phyloP scores from a whole-genome alignment of 2,888 invertebrate species.

The Loripinus fragilis region DNA sequence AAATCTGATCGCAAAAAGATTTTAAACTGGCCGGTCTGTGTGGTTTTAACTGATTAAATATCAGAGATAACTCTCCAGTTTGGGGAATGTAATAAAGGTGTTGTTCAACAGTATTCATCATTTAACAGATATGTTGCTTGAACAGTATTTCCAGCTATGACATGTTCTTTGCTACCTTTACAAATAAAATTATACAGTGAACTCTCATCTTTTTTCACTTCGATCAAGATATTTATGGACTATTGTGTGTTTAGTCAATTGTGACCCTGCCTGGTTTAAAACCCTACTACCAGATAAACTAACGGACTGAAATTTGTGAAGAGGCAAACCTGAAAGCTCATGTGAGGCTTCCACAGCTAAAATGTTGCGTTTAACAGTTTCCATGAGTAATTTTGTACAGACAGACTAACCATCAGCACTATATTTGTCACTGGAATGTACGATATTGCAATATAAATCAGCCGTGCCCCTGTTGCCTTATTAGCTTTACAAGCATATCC shows the following conservation, averaged over 20 bases:
- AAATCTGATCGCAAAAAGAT: slow-evolving; percentile 37
- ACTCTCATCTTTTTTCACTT: not conserved
- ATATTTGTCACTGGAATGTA: no score
- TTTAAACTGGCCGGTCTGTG: slow-evolving; percentile 45
- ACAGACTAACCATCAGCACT: slow-evolving; percentile 16
- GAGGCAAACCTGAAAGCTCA: slow-evolving; percentile 38
- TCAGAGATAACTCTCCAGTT: slow-evolving; percentile 56
- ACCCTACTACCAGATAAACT: slow-evolving; percentile 47
- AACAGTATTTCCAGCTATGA: not conserved
- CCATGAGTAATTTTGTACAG: slow-evolving; percentile 51
- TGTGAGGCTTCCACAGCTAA: slow-evolving; percentile 51
- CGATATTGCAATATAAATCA: not conserved
- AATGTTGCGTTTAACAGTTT: slow-evolving; percentile 52
- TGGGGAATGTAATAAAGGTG: slow-evolving; percentile 56
- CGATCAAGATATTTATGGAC: slow-evolving; percentile 38
- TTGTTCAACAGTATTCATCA: slow-evolving; percentile 44
- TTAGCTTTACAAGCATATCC: slow-evolving; percentile 1
- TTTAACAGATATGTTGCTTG: slow-evolving; percentile 50
- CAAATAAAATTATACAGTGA: slow-evolving; percentile 31
- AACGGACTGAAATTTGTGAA: slow-evolving; percentile 43
- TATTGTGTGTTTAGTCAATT: slow-evolving; percentile 32
- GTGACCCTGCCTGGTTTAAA: slow-evolving; percentile 25
- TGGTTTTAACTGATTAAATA: slow-evolving; percentile 40
- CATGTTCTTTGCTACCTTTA: slow-evolving; percentile 28
- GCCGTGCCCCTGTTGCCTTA: not conserved